Evolutionary conservation across 2,113 vertebrate genomes (phyloP), one percentile per base, ranked within the genome.

Genomic region (Cynoglossus semilaevis): DNA sequence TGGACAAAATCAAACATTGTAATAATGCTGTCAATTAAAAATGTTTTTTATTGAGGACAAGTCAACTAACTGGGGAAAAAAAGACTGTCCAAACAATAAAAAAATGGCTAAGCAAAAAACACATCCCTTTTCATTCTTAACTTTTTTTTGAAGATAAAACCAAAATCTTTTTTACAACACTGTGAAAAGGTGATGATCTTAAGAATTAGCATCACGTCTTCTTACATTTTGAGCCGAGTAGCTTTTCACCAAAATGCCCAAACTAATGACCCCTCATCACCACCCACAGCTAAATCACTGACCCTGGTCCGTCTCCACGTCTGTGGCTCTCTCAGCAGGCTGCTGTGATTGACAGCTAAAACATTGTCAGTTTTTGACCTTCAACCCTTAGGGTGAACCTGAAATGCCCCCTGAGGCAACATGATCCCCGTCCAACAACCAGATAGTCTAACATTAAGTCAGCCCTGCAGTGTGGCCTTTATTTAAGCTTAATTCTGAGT

Each of bases 291-390:
- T 53, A 48, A 58, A 70, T 58, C 34, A 49, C 15, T 8, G 18
- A 73, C 42, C 52, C 45, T 15, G 15, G 55, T 62, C 40, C 34
- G 49, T 49, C 35, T 48, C 49, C 50, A 43, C 15, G 43, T 50
- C 64, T 52, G 36, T 69, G 37, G 41, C 51, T 74, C 53, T 64
- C 58, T 44, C 15, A 36, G 47, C 15, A 36, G 64, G 46, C 19
- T 5, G 1, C 4, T 41, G 43, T 77, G 82, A 84, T 63, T 84
- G 61, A 58, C 70, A 76, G 48, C 69, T 69, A 72, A 81, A 79
- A 68, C 56, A 63, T 51, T 70, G 70, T 63, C 51, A 36, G 62
- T 70, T 51, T 74, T 51, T 67, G 58, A 81, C 63, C 72, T 71
- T 22, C 73, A 58, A 84, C 74, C 78, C 40, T 8, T 55, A 4